Conservation (phyloP, 1,140 invertebrate genomes). For the Cydia pomonella region DNA sequence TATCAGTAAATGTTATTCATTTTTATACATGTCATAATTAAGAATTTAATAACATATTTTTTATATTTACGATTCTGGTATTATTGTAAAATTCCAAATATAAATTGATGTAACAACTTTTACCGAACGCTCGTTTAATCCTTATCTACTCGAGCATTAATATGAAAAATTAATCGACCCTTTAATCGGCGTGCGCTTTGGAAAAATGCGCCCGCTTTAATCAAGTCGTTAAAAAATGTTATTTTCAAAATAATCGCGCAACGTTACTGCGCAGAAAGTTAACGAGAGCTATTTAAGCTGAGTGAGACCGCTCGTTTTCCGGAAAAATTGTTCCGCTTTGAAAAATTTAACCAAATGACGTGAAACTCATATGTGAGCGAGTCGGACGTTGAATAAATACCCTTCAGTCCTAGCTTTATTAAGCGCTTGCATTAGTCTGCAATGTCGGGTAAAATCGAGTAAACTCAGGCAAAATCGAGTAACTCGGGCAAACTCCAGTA, state of each 20-base stretch:
- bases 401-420: constrained; percentile 55
- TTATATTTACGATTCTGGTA: background rate
- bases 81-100: background rate
- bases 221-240: constrained; percentile 67
- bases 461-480: constrained; percentile 45
- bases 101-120: constrained; percentile 29
- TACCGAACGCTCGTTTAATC: constrained; percentile 26
- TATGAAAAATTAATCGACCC: constrained; percentile 48
- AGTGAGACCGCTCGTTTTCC: constrained; percentile 49
- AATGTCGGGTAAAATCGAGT: constrained; percentile 41
- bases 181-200: constrained; percentile 39
- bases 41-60: background rate
- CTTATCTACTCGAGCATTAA: constrained; percentile 39
- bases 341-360: constrained; percentile 70
- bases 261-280: constrained; percentile 61
- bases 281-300: constrained; percentile 74
- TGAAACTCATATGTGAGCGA: constrained; percentile 68
- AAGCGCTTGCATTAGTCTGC: constrained; percentile 57
- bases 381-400: constrained; percentile 53
- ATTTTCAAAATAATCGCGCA: constrained; percentile 67
- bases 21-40: background rate
- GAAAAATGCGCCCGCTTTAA: constrained; percentile 55
- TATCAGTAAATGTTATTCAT: background rate
- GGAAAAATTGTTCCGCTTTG: constrained; percentile 67
- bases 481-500: constrained; percentile 54